Conservation (phyloP, 2,888 invertebrate genomes). For the Cryptus viduatorius region DNA sequence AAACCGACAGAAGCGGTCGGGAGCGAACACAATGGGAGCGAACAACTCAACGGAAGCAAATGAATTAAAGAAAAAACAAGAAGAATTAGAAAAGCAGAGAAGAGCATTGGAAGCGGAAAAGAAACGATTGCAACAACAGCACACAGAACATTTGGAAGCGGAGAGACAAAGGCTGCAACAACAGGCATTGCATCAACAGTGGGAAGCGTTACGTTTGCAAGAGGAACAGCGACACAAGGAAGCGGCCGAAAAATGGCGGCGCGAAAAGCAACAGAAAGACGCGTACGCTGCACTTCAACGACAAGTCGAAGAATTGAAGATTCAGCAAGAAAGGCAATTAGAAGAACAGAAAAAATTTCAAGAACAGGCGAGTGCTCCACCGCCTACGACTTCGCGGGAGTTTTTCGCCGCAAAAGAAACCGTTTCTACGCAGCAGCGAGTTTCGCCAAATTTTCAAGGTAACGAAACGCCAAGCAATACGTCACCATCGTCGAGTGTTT, state of each 20-base stretch:
- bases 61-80: too few relatives aligned
- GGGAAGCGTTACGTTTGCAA: neutral
- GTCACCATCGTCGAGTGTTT: neutral
- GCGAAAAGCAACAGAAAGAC: neutral
- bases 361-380: neutral
- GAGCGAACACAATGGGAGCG: too few relatives aligned
- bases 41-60: too few relatives aligned
- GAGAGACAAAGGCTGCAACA: neutral
- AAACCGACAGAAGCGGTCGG: too few relatives aligned
- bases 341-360: neutral
- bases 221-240: neutral
- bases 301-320: neutral
- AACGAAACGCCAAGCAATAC: neutral
- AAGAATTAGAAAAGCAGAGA: too few relatives aligned
- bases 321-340: neutral
- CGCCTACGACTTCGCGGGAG: neutral
- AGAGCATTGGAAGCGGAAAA: too few relatives aligned
- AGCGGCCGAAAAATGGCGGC: neutral
- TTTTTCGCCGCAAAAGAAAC: neutral
- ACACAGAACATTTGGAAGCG: neutral
- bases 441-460: neutral
- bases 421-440: neutral
- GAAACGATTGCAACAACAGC: neutral
- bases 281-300: neutral
- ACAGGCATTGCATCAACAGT: neutral